phyloP scores from a whole-genome alignment of 2,888 invertebrate species.

The Coenonympha arcania region DNA sequence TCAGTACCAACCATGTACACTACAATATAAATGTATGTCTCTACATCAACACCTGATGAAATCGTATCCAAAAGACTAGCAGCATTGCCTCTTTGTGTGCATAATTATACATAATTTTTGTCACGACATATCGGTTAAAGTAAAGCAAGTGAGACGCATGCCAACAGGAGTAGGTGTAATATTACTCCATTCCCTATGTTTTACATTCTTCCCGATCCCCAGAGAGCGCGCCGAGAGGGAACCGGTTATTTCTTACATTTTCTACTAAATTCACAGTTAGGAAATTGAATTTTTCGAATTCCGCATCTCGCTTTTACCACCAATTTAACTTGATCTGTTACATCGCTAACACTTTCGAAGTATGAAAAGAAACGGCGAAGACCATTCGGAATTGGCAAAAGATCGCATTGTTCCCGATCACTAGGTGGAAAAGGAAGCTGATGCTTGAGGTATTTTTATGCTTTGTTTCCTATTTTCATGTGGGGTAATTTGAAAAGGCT shows the following conservation, averaged over 20 bases:
- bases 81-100: too few relatives aligned
- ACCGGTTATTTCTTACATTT: slow-evolving; percentile 61
- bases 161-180: slow-evolving; percentile 43
- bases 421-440: slow-evolving; percentile 33
- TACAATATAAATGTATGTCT: too few relatives aligned
- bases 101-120: too few relatives aligned
- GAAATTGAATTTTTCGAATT: slow-evolving; percentile 70
- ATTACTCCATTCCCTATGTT: slow-evolving; percentile 50
- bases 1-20: too few relatives aligned
- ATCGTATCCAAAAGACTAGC: too few relatives aligned
- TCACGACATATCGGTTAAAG: slow-evolving; percentile 19
- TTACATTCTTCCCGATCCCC: slow-evolving; percentile 51
- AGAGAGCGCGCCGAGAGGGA: slow-evolving; percentile 47
- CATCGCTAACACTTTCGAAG: slow-evolving; percentile 24
- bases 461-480: slow-evolving; percentile 30
- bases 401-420: slow-evolving; percentile 45
- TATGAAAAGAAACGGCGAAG: slow-evolving; percentile 29
- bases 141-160: slow-evolving; percentile 34
- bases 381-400: slow-evolving; percentile 34
- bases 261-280: slow-evolving; percentile 64
- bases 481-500: slow-evolving; percentile 1
- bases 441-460: slow-evolving; percentile 33
- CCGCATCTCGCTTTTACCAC: slow-evolving; percentile 43
- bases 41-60: too few relatives aligned
- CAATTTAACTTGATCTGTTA: slow-evolving; percentile 40